Evolutionary conservation across 1,140 invertebrate genomes (phyloP).

Genomic region (Drosophila pseudoobscura): DNA sequence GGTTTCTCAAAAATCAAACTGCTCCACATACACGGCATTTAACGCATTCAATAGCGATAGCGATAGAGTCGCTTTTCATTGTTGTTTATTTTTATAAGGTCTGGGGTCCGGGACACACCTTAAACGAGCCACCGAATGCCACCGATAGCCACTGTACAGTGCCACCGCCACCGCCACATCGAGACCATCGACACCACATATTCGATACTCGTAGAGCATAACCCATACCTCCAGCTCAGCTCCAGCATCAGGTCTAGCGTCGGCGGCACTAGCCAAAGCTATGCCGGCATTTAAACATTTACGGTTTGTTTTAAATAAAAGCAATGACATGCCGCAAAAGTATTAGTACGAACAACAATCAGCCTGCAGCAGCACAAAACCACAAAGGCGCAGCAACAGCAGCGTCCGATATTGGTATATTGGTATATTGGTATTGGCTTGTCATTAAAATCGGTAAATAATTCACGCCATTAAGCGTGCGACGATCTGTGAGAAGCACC

Average conservation of each 20-base stretch:
- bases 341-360: slow-evolving; percentile 46
- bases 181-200: slow-evolving; percentile 23
- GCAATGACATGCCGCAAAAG: slow-evolving; percentile 63
- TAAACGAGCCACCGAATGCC: slow-evolving; percentile 62
- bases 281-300: slow-evolving; percentile 76
- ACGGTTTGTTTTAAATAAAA: slow-evolving; percentile 80
- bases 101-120: slow-evolving; percentile 69
- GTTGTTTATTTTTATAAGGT: slow-evolving; percentile 76
- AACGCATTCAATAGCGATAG: slow-evolving; percentile 66
- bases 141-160: slow-evolving; percentile 71
- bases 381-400: slow-evolving; percentile 1
- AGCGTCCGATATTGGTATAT: slow-evolving; percentile 44
- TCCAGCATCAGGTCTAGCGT: slow-evolving; percentile 20
- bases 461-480: slow-evolving; percentile 75
- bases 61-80: slow-evolving; percentile 33
- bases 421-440: slow-evolving; percentile 50
- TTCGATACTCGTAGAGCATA: slow-evolving; percentile 20
- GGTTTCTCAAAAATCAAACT: slow-evolving; percentile 73
- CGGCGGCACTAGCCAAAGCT: slow-evolving; percentile 56
- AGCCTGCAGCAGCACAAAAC: slow-evolving; percentile 65
- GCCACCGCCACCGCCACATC: slow-evolving; percentile 19
- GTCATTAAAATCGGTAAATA: slow-evolving; percentile 80
- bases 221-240: neutral
- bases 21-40: slow-evolving; percentile 78
- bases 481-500: slow-evolving; percentile 54